Percentiles rank a stretch among this genome's conserved stretches.
These are phyloP conservation scores for Cheilinus undulatus DNA, from an alignment of 2,113 vertebrate species.

Conservation along the genomic window DNA sequence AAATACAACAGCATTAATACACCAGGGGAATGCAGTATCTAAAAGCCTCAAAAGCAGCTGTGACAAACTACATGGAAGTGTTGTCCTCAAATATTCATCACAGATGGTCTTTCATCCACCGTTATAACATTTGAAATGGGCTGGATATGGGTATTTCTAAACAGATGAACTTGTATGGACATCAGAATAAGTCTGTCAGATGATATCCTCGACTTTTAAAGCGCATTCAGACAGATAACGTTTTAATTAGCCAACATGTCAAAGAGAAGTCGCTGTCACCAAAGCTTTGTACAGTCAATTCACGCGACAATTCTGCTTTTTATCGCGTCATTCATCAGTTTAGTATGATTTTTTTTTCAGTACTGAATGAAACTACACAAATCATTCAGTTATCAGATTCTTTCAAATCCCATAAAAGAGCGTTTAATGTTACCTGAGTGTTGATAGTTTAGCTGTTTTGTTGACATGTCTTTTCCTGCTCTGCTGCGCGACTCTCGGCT, in stretches of 20 bases:
- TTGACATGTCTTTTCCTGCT: constrained; percentile 70
- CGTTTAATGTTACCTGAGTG: constrained; percentile 70
- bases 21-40: background rate
- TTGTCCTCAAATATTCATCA: background rate
- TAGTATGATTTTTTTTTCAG: background rate
- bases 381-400: background rate
- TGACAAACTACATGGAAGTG: background rate
- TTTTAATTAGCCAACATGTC: constrained; percentile 24
- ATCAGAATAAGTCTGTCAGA: background rate
- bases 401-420: background rate
- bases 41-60: constrained; percentile 26
- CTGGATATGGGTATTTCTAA: background rate
- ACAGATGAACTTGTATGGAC: background rate
- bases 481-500: constrained; percentile 49
- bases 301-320: constrained; percentile 26
- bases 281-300: constrained; percentile 52
- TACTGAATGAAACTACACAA: background rate
- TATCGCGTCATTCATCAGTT: background rate
- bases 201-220: background rate
- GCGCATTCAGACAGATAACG: background rate
- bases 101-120: constrained; percentile 16
- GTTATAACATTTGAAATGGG: background rate
- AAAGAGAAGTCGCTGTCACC: constrained; percentile 38
- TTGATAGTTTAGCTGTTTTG: constrained; percentile 65
- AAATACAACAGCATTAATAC: background rate